These are phyloP conservation scores for Liparis tanakae DNA, from an alignment of 2,797 vertebrate species.

Conservation along the genomic window DNA sequence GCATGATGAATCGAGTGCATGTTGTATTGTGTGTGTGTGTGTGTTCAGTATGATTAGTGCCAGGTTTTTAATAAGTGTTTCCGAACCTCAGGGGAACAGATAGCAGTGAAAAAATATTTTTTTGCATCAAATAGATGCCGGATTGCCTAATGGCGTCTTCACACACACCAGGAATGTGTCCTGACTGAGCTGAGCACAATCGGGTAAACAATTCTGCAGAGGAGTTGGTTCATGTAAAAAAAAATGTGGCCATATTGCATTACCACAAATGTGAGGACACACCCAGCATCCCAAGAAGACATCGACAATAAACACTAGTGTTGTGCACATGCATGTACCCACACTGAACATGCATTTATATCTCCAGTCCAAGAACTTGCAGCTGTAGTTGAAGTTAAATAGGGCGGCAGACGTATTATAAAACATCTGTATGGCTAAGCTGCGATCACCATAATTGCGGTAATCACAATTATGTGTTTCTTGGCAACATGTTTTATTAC, in stretches of 20 bases:
- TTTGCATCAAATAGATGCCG: constrained; percentile 60
- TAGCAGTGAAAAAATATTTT: constrained; percentile 61
- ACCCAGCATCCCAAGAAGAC: constrained; percentile 5
- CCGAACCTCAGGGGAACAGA: constrained; percentile 57
- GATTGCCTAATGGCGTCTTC: constrained; percentile 33
- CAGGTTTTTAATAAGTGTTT: constrained; percentile 62
- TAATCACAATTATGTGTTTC: constrained; percentile 11
- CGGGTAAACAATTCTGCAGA: constrained; percentile 38
- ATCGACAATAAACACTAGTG: constrained; percentile 9
- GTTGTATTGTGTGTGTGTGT: constrained; percentile 26
- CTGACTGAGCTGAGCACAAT: constrained; percentile 26
- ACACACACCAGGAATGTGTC: constrained; percentile 42
- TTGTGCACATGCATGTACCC: neutral
- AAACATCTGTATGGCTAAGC: neutral
- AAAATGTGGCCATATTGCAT: constrained; percentile 17
- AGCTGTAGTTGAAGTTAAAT: neutral
- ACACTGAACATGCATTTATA: neutral
- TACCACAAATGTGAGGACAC: constrained; percentile 27
- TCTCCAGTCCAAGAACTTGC: neutral
- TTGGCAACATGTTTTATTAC: neutral
- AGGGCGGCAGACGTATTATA: neutral
- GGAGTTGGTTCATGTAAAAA: constrained; percentile 10
- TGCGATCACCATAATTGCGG: neutral
- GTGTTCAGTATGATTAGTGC: constrained; percentile 33
- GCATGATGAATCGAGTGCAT: constrained; percentile 15